Evolutionary conservation across 2,113 vertebrate species (phyloP).

Genomic region (Danionella cerebrum): DNA sequence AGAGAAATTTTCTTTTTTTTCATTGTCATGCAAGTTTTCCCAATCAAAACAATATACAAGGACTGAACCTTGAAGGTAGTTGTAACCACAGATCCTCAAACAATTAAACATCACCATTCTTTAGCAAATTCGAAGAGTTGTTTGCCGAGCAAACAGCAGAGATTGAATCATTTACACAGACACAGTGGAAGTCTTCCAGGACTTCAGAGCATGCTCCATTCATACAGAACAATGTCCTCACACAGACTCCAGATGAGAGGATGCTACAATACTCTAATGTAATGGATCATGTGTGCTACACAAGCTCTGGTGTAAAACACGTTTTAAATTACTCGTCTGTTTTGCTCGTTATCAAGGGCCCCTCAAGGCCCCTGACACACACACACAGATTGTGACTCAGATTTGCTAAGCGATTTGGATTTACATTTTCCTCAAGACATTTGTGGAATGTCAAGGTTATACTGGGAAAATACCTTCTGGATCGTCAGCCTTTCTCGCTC

Average conservation of each 20-base stretch:
- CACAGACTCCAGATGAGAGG: background rate
- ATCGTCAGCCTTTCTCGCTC: constrained; percentile 37
- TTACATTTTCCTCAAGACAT: constrained; percentile 21
- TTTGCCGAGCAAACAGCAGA: background rate
- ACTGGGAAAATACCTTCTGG: constrained; percentile 35
- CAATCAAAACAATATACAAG: background rate
- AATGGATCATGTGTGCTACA: background rate
- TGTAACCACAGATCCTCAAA: background rate
- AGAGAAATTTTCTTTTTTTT: no score
- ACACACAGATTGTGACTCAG: constrained; percentile 16
- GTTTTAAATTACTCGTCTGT: constrained; percentile 56
- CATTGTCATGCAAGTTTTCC: no score
- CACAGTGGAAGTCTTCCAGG: background rate
- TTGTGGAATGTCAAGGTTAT: no score
- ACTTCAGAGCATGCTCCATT: background rate
- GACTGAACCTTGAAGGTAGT: background rate
- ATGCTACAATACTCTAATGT: background rate
- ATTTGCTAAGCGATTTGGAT: constrained; percentile 41
- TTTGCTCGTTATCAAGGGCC: constrained; percentile 51
- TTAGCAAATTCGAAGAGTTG: background rate
- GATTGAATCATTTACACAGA: background rate
- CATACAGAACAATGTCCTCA: background rate
- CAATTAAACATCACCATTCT: background rate
- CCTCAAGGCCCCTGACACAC: constrained; percentile 30
- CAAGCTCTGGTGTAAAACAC: constrained; percentile 47